Conservation (phyloP, 2,888 invertebrate species). For the Halictus quadricinctus region DNA sequence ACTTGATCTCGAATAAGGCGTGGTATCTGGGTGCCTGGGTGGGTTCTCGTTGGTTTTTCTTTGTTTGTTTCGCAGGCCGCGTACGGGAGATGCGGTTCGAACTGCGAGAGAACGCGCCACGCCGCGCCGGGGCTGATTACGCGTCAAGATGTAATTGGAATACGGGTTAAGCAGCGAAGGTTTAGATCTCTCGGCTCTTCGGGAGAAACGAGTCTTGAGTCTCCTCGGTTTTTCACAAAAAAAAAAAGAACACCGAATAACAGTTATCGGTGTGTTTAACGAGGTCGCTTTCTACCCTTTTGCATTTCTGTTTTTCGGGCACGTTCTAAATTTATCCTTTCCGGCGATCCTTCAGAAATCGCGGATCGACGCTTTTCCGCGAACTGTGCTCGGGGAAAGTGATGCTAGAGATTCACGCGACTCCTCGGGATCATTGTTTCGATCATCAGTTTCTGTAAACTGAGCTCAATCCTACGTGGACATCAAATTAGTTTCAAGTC, state of each 20-base stretch:
- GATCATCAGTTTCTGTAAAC: not conserved
- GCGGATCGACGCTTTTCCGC: not conserved
- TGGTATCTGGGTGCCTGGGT: slow-evolving; percentile 47
- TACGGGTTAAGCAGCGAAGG: slow-evolving; percentile 62
- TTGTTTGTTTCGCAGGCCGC: slow-evolving; percentile 27
- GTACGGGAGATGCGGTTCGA: slow-evolving; percentile 36
- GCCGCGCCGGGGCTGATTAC: slow-evolving; percentile 38
- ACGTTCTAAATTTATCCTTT: slow-evolving; percentile 33
- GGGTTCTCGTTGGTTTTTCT: slow-evolving; percentile 1
- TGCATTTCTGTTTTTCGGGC: slow-evolving; percentile 25
- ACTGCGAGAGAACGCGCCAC: slow-evolving; percentile 21
- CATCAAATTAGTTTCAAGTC: too few species aligned
- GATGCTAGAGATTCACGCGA: not conserved
- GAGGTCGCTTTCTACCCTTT: slow-evolving; percentile 55
- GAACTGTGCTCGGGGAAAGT: not conserved
- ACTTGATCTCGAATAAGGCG: slow-evolving; percentile 55
- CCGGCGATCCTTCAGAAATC: not conserved
- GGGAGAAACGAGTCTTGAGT: slow-evolving; percentile 52
- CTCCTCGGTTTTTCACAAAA: slow-evolving; percentile 40
- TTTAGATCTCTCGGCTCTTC: slow-evolving; percentile 48
- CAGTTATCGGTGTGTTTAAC: slow-evolving; percentile 51
- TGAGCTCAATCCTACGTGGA: too few species aligned
- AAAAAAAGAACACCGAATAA: slow-evolving; percentile 46
- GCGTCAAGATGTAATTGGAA: slow-evolving; percentile 58
- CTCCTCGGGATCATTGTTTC: not conserved